These are phyloP conservation scores for Syrista parreyssii DNA, from an alignment of 2,888 invertebrate genomes.

Conservation along the genomic window DNA sequence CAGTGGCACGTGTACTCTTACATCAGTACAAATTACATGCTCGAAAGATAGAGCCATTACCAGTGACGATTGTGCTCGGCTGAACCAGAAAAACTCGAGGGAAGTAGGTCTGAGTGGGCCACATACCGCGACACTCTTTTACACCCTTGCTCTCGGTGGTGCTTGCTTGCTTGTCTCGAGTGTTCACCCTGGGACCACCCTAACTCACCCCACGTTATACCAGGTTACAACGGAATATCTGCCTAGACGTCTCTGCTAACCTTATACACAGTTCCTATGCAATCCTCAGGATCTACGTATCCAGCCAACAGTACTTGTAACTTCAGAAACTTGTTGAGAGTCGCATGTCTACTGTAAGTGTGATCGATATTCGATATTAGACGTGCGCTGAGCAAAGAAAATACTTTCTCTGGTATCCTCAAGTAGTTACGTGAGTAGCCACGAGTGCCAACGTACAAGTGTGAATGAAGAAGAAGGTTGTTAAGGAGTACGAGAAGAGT, in stretches of 20 bases:
- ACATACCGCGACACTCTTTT: slow-evolving; percentile 18
- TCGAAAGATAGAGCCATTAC: slow-evolving; percentile 20
- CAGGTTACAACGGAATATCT: background rate
- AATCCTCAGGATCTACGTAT: background rate
- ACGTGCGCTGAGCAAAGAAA: background rate
- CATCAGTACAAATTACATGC: background rate
- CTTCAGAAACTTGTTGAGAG: background rate
- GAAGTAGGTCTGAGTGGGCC: slow-evolving; percentile 23
- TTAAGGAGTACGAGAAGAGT: background rate
- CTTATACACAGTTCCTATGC: background rate
- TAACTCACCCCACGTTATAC: background rate
- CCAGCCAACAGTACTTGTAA: background rate
- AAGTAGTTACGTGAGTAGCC: background rate
- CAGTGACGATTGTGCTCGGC: slow-evolving; percentile 18
- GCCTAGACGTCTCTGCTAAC: background rate
- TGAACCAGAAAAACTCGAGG: slow-evolving; percentile 18
- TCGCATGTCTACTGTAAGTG: background rate
- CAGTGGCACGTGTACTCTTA: background rate
- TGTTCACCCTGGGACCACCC: background rate
- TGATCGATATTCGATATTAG: background rate
- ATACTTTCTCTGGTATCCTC: background rate
- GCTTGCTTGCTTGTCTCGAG: background rate
- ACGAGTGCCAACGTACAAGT: background rate
- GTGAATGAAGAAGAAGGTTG: background rate
- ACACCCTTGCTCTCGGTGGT: background rate